Evolutionary conservation across 2,797 vertebrate species (phyloP).

Genomic region (Erpetoichthys calabaricus): DNA sequence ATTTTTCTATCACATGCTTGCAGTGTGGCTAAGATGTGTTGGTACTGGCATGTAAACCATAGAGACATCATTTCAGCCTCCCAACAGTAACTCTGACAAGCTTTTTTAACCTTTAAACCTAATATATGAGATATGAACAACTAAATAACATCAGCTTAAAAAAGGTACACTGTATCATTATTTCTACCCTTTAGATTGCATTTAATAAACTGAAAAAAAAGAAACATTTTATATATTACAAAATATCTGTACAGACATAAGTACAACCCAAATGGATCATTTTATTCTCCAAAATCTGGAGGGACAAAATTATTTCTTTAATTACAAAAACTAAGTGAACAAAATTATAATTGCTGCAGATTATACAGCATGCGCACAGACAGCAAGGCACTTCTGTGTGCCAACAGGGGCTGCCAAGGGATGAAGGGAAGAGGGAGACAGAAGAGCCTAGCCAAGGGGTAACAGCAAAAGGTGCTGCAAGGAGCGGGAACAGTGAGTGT

Average conservation of each 20-base stretch:
- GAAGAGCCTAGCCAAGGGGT: not conserved
- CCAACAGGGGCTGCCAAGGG: not conserved
- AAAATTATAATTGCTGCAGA: constrained; percentile 4
- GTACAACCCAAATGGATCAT: constrained; percentile 40
- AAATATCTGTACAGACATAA: constrained; percentile 76
- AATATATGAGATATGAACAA: not conserved
- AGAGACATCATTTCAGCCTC: no score
- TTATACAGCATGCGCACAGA: not conserved
- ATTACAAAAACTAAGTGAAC: constrained; percentile 6
- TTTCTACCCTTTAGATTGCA: constrained; percentile 63
- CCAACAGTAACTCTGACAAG: not conserved
- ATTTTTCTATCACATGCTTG: no score
- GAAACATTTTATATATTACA: constrained; percentile 65
- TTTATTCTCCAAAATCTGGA: constrained; percentile 29
- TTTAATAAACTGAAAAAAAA: constrained; percentile 74
- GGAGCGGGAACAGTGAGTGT: not conserved
- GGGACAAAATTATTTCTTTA: constrained; percentile 9
- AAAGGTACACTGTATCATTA: constrained; percentile 10
- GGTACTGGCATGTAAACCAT: no score
- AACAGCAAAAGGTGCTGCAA: not conserved
- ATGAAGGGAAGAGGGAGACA: not conserved
- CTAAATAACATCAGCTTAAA: constrained; percentile 8
- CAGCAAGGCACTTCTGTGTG: not conserved
- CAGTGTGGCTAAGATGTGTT: no score
- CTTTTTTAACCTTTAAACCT: not conserved